A percentile compares a stretch with the other conserved stretches of the same genome.
Evolutionary conservation across 2,113 vertebrate species (phyloP).

Genomic region (Cyphomyrus discorhynchus): DNA sequence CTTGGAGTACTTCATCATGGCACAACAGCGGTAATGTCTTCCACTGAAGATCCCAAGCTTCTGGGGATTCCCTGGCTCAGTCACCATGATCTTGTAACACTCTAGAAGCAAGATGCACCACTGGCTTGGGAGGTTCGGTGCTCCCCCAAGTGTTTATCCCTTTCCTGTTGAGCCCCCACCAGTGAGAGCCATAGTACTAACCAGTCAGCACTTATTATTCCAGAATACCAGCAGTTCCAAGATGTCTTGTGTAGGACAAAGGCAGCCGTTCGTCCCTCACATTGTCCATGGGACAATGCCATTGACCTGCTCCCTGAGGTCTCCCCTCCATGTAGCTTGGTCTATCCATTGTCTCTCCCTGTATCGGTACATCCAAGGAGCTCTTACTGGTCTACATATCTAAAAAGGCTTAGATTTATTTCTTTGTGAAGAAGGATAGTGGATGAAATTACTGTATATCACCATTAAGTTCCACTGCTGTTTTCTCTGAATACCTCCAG

Average conservation of each 20-base stretch:
- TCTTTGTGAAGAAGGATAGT: not conserved
- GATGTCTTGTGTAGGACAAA: not conserved
- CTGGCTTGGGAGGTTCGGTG: not conserved
- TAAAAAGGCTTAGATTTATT: not conserved
- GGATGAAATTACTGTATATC: not conserved
- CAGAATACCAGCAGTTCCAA: not conserved
- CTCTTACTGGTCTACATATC: not conserved
- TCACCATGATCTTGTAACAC: not conserved
- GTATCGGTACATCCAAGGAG: not conserved
- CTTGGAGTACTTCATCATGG: not conserved
- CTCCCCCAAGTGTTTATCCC: not conserved
- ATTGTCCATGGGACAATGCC: not conserved
- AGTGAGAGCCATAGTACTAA: not conserved
- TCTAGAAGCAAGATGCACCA: not conserved
- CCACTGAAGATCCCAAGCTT: not conserved
- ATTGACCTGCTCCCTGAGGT: not conserved
- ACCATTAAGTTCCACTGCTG: not conserved
- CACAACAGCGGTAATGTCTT: not conserved
- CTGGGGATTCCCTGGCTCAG: not conserved
- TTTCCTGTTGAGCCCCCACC: not conserved
- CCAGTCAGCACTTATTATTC: not conserved
- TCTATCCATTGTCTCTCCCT: not conserved
- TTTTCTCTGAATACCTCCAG: not conserved
- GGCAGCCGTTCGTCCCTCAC: not conserved
- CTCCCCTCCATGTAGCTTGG: not conserved